phyloP scores from a whole-genome alignment of 2,888 invertebrate genomes.

The Dastarcus helophoroides region DNA sequence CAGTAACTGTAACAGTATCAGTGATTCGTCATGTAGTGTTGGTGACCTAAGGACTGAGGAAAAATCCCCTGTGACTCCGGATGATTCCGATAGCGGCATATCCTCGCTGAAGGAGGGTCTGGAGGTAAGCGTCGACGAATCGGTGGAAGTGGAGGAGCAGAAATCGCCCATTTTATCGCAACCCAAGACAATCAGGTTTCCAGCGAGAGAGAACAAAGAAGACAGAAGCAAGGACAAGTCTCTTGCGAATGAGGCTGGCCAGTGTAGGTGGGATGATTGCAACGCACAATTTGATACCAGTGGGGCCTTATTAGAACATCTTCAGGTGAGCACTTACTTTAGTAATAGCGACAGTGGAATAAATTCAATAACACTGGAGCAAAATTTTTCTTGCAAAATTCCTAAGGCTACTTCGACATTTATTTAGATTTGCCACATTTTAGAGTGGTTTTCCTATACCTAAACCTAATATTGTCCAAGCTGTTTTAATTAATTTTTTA shows the following conservation, averaged over 20 bases:
- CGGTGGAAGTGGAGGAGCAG: constrained; percentile 31
- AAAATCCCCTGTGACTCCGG: constrained; percentile 22
- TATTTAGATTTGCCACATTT: too few relatives aligned
- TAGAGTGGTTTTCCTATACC: too few relatives aligned
- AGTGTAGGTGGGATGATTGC: constrained; percentile 78
- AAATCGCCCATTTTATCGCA: constrained; percentile 70
- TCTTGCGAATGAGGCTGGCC: constrained; percentile 30
- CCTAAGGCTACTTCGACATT: too few relatives aligned
- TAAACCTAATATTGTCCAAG: too few relatives aligned
- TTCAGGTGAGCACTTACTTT: constrained; percentile 71
- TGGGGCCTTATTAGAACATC: constrained; percentile 73
- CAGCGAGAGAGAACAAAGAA: constrained; percentile 42
- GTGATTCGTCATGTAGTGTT: neutral
- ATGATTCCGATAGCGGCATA: constrained; percentile 34
- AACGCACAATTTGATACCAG: constrained; percentile 65
- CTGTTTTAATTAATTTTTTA: too few relatives aligned
- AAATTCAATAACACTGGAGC: too few relatives aligned
- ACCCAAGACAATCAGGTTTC: constrained; percentile 73
- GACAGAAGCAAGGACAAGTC: constrained; percentile 24
- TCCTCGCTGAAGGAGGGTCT: constrained; percentile 24
- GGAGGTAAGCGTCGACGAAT: constrained; percentile 28
- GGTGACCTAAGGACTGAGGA: constrained; percentile 14
- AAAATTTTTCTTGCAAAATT: too few relatives aligned
- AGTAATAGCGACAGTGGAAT: too few relatives aligned
- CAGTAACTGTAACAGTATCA: too few relatives aligned